Conservation (phyloP, 2,888 invertebrate genomes). For the Cephus rjabovi region DNA sequence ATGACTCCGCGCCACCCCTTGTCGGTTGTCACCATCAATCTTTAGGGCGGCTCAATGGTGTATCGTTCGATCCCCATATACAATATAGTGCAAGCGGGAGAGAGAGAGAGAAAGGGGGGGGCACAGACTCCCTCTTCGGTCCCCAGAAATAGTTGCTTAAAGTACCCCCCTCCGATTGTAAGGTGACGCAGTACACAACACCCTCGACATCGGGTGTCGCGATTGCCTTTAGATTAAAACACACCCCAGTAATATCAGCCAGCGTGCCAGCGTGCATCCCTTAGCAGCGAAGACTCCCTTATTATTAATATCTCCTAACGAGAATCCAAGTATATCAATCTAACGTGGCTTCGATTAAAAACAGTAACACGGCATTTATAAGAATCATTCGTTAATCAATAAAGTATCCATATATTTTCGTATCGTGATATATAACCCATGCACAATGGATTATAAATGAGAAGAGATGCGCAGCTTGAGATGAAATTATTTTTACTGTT, state of each 20-base stretch:
- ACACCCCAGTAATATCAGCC: constrained; percentile 33
- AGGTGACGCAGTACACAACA: constrained; percentile 9
- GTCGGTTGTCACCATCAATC: constrained; percentile 46
- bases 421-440: too few species aligned
- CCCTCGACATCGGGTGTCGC: constrained; percentile 20
- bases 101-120: not conserved
- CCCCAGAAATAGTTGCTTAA: constrained; percentile 30
- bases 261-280: not conserved
- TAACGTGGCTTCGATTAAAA: not conserved
- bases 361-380: not conserved
- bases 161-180: constrained; percentile 15
- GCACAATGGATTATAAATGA: not conserved
- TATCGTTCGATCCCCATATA: not conserved
- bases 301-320: not conserved
- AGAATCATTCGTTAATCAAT: not conserved
- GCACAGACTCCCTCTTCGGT: constrained; percentile 9
- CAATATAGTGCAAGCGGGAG: constrained; percentile 6
- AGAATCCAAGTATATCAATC: not conserved
- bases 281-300: not conserved
- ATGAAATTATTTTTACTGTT: not conserved
- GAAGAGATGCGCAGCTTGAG: not conserved
- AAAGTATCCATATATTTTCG: not conserved
- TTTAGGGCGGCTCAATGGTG: constrained; percentile 31
- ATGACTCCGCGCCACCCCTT: constrained; percentile 44
- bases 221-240: constrained; percentile 22